phyloP scores from a whole-genome alignment of 2,888 invertebrate genomes.

The Bruchidius siliquastri region DNA sequence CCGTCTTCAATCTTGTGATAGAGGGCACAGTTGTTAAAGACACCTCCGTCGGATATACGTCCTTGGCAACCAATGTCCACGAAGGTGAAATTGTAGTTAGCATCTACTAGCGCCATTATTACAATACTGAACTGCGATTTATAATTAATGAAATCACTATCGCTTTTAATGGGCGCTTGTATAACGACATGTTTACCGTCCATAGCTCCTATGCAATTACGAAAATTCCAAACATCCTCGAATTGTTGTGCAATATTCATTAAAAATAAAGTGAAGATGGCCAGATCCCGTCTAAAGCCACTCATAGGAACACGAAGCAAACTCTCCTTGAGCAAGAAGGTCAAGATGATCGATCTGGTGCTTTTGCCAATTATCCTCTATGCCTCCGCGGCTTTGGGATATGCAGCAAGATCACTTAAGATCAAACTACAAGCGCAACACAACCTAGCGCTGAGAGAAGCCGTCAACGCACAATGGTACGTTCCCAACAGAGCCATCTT shows the following conservation, averaged over 20 bases:
- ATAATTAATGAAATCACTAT: slow-evolving; percentile 34
- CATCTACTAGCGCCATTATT: slow-evolving; percentile 40
- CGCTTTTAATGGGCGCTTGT: slow-evolving; percentile 30
- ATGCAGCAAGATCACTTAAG: no score
- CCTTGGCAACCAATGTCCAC: slow-evolving; percentile 38
- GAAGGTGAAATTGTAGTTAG: slow-evolving; percentile 39
- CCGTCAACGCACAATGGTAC: no score
- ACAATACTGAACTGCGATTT: slow-evolving; percentile 38
- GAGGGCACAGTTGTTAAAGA: slow-evolving; percentile 16
- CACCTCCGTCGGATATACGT: slow-evolving; percentile 34
- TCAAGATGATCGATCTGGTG: no score
- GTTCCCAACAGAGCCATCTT: no score
- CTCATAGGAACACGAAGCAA: no score
- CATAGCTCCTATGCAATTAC: slow-evolving; percentile 20
- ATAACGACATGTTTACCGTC: slow-evolving; percentile 24
- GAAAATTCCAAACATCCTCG: slow-evolving; percentile 9
- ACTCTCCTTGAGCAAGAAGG: no score
- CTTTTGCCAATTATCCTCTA: no score
- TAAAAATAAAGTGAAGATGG: no score
- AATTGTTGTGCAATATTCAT: slow-evolving; percentile 5
- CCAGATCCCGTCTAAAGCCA: no score
- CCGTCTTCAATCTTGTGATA: slow-evolving; percentile 8
- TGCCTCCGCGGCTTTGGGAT: no score
- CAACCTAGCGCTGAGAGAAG: no score
- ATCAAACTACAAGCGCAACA: no score